Conservation (phyloP, 2,113 vertebrate species). For the Chiloscyllium plagiosum region DNA sequence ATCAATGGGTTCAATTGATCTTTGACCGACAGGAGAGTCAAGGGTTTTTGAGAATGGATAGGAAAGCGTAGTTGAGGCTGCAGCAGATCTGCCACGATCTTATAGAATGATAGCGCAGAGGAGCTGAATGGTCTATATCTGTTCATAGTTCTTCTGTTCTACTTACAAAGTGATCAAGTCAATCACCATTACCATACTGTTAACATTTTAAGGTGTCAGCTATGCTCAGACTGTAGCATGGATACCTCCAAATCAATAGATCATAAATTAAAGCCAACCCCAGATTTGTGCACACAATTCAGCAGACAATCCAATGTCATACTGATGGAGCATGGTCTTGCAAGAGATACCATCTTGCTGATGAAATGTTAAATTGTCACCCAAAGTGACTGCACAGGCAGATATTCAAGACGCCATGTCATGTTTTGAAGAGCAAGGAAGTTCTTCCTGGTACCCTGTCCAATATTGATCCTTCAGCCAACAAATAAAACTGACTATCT, state of each 20-base stretch:
- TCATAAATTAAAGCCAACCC: background rate
- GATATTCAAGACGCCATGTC: background rate
- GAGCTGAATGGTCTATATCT: no score
- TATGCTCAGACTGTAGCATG: background rate
- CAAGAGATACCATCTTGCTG: background rate
- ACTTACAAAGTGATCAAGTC: background rate
- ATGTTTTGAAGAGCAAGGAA: background rate
- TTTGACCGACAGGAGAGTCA: no score
- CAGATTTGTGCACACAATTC: background rate
- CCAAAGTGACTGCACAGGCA: background rate
- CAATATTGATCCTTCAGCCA: background rate
- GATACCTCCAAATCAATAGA: background rate
- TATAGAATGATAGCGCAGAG: no score
- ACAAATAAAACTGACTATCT: background rate
- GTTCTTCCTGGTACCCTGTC: background rate
- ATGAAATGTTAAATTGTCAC: background rate
- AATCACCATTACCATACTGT: background rate
- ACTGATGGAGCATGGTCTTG: background rate
- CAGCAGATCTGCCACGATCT: no score
- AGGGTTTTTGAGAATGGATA: no score
- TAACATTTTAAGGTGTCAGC: background rate
- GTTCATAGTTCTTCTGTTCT: background rate
- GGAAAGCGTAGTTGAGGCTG: no score
- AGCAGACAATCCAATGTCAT: no score
- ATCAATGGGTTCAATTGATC: no score